Percentiles rank a stretch among this genome's conserved stretches.
Evolutionary conservation across 35 echinoderm and acorn worm species (phyloP).

Genomic region (Apostichopus japonicus): DNA sequence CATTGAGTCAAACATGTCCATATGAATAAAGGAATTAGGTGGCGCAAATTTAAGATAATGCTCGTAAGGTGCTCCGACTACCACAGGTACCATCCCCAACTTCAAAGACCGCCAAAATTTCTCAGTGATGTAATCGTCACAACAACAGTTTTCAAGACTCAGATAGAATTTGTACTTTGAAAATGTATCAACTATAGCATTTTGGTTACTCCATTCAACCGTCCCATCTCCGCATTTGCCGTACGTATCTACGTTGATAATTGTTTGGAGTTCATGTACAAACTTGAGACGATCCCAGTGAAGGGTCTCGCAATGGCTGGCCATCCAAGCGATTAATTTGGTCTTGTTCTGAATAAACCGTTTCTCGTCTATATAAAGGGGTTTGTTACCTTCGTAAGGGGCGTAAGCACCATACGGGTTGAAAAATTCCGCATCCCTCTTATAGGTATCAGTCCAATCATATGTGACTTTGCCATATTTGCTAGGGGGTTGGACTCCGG

Average conservation of each 20-base stretch:
- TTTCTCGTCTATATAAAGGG: constrained; percentile 31
- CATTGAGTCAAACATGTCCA: constrained; percentile 51
- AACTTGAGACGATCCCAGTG: constrained; percentile 72
- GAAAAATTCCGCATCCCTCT: constrained; percentile 44
- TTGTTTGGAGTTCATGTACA: constrained; percentile 57
- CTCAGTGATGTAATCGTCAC: constrained; percentile 82
- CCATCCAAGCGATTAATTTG: constrained; percentile 70
- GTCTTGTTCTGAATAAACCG: constrained; percentile 48
- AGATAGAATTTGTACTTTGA: constrained; percentile 68
- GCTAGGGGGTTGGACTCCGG: constrained; percentile 34
- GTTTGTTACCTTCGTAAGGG: constrained; percentile 29
- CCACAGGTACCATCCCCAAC: constrained; percentile 57
- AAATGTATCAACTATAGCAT: constrained; percentile 25
- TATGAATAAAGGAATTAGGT: constrained; percentile 53
- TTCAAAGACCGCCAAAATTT: constrained; percentile 69
- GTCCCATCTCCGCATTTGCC: constrained; percentile 69
- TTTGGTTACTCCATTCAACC: constrained; percentile 53
- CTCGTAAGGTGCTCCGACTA: constrained; percentile 37
- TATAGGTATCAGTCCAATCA: constrained; percentile 52
- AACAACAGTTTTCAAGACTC: constrained; percentile 69
- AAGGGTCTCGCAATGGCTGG: constrained; percentile 62
- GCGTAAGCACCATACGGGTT: constrained; percentile 44
- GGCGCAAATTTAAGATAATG: constrained; percentile 57
- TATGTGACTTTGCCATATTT: constrained; percentile 30
- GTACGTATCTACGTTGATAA: constrained; percentile 63